A percentile compares a stretch with the other conserved stretches of the same genome.
These are phyloP conservation scores for Prorops nasuta DNA, from an alignment of 1,140 invertebrate species.

Conservation along the genomic window DNA sequence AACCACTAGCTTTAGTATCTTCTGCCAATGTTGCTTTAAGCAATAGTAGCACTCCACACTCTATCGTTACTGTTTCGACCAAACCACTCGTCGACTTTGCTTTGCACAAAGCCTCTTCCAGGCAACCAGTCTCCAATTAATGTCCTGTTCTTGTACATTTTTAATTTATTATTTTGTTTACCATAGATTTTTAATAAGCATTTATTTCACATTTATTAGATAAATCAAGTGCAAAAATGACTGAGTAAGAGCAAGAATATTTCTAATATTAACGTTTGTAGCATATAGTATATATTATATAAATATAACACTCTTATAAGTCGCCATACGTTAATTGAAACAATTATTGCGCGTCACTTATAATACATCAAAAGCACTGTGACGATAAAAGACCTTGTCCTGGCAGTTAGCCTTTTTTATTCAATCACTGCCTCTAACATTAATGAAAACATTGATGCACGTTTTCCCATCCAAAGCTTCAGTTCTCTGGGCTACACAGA, in stretches of 20 bases:
- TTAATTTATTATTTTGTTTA: conserved; percentile 55
- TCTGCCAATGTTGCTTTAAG: conserved; percentile 29
- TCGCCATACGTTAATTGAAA: conserved; percentile 31
- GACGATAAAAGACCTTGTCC: conserved; percentile 36
- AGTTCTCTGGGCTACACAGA: conserved; percentile 38
- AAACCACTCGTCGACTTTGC: conserved; percentile 51
- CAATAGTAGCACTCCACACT: conserved; percentile 23
- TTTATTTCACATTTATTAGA: not conserved
- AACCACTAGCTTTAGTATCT: conserved; percentile 37
- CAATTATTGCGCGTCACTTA: no score
- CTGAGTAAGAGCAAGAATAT: conserved; percentile 17
- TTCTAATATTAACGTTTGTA: conserved; percentile 30
- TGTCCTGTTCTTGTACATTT: conserved; percentile 44
- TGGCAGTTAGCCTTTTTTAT: conserved; percentile 21
- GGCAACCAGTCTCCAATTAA: conserved; percentile 54
- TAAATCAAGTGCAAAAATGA: conserved; percentile 8
- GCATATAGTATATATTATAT: conserved; percentile 26
- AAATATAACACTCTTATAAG: no score
- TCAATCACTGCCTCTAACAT: conserved; percentile 7
- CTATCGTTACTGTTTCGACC: conserved; percentile 25
- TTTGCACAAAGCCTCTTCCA: conserved; percentile 41
- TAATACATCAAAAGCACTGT: conserved; percentile 46
- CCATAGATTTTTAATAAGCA: not conserved
- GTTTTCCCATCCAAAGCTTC: conserved; percentile 39
- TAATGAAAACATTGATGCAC: conserved; percentile 6